Conservation (phyloP, 2,797 vertebrate species). For the Mormyrus hasselquistii region DNA sequence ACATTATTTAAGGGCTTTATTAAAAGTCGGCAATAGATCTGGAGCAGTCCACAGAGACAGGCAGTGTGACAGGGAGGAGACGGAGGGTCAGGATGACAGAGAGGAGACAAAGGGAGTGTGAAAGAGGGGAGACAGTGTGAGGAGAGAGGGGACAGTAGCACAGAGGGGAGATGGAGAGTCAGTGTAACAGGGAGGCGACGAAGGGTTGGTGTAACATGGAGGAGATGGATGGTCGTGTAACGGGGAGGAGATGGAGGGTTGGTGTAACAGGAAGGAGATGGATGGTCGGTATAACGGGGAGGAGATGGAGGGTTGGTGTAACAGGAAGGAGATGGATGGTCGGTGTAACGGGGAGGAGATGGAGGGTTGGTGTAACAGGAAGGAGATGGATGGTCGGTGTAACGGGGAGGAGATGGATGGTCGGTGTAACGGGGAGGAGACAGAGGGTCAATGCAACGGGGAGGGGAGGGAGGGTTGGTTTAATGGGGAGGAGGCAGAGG, state of each 20-base stretch:
- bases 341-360: background rate
- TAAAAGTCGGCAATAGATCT: background rate
- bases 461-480: constrained; percentile 51
- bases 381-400: background rate
- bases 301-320: background rate
- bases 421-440: background rate
- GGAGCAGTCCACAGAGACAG: background rate
- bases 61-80: constrained; percentile 35
- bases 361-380: background rate
- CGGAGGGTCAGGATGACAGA: constrained; percentile 44
- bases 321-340: background rate
- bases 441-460: background rate
- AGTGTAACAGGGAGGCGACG: constrained; percentile 15
- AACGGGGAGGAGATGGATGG: background rate
- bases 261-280: background rate
- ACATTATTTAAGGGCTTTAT: constrained; percentile 1
- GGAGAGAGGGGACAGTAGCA: constrained; percentile 25
- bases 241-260: background rate
- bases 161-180: constrained; percentile 22
- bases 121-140: background rate
- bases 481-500: constrained; percentile 25
- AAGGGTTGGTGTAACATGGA: background rate
- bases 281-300: background rate
- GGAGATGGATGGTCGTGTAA: background rate
- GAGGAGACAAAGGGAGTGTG: constrained; percentile 27